These are phyloP conservation scores for Drosophila sucinea DNA, from an alignment of 1,140 invertebrate genomes.

Conservation along the genomic window DNA sequence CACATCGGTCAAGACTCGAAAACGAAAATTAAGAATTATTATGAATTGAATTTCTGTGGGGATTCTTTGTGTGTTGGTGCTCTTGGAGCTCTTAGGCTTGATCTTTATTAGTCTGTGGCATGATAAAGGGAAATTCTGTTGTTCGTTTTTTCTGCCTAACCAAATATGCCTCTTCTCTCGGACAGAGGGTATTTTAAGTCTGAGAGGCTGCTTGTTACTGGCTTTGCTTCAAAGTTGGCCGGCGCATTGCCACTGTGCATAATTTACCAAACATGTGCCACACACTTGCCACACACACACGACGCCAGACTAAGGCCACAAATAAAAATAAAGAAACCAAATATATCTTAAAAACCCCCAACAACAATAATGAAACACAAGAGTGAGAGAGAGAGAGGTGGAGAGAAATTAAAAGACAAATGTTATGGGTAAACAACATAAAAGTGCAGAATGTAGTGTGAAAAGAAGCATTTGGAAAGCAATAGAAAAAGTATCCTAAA, in stretches of 20 bases:
- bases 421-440: neutral
- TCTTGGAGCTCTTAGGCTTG: no score
- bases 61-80: no score
- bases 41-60: no score
- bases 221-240: conserved; percentile 34
- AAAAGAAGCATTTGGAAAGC: neutral
- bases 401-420: neutral
- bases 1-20: no score
- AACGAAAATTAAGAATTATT: no score
- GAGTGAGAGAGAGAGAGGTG: neutral
- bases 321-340: conserved; percentile 23
- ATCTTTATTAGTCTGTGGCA: no score
- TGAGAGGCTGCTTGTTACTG: conserved; percentile 11
- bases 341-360: neutral
- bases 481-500: neutral
- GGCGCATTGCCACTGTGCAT: conserved; percentile 57
- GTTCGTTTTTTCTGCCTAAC: no score
- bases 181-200: neutral
- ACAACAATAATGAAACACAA: conserved; percentile 1
- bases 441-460: neutral
- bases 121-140: no score
- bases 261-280: conserved; percentile 70
- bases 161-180: no score
- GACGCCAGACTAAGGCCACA: neutral
- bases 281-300: conserved; percentile 43